Evolutionary conservation across 1,140 invertebrate species (phyloP), one percentile per base, ranked within the genome.

Genomic region (Drosophila paulistorum): DNA sequence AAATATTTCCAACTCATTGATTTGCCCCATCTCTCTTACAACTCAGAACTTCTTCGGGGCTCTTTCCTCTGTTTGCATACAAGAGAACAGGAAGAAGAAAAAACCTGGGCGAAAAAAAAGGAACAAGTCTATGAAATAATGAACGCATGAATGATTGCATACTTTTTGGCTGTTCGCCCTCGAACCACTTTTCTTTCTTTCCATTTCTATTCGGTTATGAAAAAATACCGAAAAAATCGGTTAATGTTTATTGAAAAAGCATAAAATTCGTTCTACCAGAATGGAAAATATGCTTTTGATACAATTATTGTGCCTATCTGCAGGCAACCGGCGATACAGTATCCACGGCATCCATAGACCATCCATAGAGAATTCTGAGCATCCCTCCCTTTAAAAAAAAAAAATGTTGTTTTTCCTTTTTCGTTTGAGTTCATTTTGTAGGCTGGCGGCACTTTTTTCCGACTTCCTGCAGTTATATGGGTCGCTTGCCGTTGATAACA

Each of bases 191-290:
- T 64, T 59, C 65, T 84, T 60, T 68, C 71, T 65, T 62, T 55
- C 57, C 66, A 73, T 59, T 57, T 58, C 41, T 65, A 80, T 80
- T 78, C 68, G 67, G 71, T 69, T 84, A 91, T 91, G 80, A 89
- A 90, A 89, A 85, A 90, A 90, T 87, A 90, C 90, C 90, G 61
- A 71, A 91, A 71, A 91, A 91, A 90, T 91, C 90, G 90, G 80
- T 91, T 89, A 91, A 91, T 91, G 90, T 91, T 91, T 91, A 91
- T 91, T 91, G 90, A 91, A 91, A 91, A 91, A 83, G 85, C 89
- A 91, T 91, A 91, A 91, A 91, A 91, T 91, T 91, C 90, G 90
- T 91, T 91, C 90, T 91, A 91, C 90, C 89, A 91, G 90, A 91
- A 91, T 91, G 87, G 77, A 91, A 91, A 91, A 91, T 91, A 91